phyloP scores from a whole-genome alignment of 2,888 invertebrate genomes.

The Drosophila subquinaria region DNA sequence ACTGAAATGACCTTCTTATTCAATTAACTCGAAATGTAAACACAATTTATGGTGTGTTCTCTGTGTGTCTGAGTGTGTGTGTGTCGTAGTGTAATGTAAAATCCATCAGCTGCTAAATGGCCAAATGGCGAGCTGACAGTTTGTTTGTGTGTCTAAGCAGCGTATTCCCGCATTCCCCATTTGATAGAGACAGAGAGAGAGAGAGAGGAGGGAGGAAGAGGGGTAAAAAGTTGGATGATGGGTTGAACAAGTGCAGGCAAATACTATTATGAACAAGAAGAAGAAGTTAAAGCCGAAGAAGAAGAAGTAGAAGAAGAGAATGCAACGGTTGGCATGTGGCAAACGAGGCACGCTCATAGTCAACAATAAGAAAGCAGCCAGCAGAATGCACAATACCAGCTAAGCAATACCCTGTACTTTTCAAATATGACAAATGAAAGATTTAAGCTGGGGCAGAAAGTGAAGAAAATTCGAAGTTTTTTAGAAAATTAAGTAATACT shows the following conservation, averaged over 20 bases:
- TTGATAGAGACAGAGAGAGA: neutral
- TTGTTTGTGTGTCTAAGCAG: constrained; percentile 70
- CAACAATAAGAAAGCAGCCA: neutral
- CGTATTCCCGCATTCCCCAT: constrained; percentile 25
- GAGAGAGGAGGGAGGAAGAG: neutral
- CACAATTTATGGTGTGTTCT: constrained; percentile 43
- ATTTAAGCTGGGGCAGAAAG: neutral
- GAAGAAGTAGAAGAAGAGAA: neutral
- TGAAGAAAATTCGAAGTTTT: neutral
- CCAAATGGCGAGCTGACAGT: constrained; percentile 70
- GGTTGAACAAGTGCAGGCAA: constrained; percentile 41
- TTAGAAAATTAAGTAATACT: neutral
- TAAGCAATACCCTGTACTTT: constrained; percentile 23
- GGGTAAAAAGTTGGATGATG: constrained; percentile 23
- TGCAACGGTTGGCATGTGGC: constrained; percentile 55
- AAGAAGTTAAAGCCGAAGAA: constrained; percentile 3
- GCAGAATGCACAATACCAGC: neutral
- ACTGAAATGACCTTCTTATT: constrained; percentile 53
- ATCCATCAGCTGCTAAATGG: constrained; percentile 73
- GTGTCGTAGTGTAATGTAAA: constrained; percentile 56
- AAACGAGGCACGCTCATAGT: constrained; percentile 32
- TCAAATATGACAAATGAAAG: neutral
- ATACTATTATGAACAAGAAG: constrained; percentile 15
- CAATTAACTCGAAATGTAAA: constrained; percentile 46
- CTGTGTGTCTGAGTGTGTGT: constrained; percentile 5